Evolutionary conservation across 2,888 invertebrate species (phyloP), one percentile per base, ranked within the genome.

Genomic region (Euspilapteryx auroguttella): DNA sequence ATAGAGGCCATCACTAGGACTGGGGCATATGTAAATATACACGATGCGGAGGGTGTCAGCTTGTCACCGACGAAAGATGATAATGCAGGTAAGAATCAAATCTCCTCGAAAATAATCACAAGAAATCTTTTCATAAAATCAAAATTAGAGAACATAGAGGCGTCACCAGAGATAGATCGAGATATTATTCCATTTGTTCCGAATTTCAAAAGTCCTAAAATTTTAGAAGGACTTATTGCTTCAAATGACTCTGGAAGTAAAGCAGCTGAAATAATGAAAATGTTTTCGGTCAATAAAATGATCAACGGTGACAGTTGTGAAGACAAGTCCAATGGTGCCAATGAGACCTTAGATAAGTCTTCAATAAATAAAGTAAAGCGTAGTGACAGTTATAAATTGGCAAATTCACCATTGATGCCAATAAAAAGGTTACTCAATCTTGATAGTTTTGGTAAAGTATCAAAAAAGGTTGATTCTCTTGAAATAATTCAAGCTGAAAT

Each of bases 301-400:
- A 62, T 51, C 40, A 46, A 43, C 32, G 45, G 35, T 37, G 48
- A 47, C 33, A 45, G 39, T 14, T 46, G 49, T 34, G 30, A 42
- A 30, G 40, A 38, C 35, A 30, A 37, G 29, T 42, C 39, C 33
- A 39, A 41, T 33, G 22, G 29, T 35, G 41, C 39, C 34, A 40
- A 41, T 28, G 44, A 52, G 32, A 29, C 33, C 33, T 36, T 36
- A 25, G 56, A 61, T 30, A 69, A 57, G 38, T 49, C 51, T 11
- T 40, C 53, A 32, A 50, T 52, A 32, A 57, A 45, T 38, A 82
- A 81, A 64, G 75, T 90, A 25, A 88, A 87, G 59, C 84, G 91
- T 34, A 89, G 88, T 54, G 88, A 91, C 55, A 91, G 90, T 62
- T 91, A 91, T 53, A 83, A 89, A 38, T 79, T 87, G 57, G 91